A percentile compares a stretch with the other conserved stretches of the same genome.
phyloP scores from a whole-genome alignment of 2,888 invertebrate species.

The Idaea biselata region DNA sequence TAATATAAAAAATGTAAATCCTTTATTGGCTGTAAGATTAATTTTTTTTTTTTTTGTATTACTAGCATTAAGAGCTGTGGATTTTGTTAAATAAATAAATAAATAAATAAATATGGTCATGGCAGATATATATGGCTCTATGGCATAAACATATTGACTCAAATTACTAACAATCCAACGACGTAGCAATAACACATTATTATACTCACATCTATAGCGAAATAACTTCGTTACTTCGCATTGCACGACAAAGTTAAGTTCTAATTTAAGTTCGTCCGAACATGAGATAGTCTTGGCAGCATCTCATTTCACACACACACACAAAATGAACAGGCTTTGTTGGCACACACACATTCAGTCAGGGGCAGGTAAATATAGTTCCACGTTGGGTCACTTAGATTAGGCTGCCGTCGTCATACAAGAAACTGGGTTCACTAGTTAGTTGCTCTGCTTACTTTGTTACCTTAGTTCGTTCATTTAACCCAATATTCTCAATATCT shows the following conservation, averaged over 20 bases:
- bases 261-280: constrained; percentile 1
- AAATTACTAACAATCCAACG: too few species aligned
- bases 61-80: too few species aligned
- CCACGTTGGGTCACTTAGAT: background rate
- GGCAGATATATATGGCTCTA: too few species aligned
- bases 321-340: background rate
- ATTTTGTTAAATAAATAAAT: too few species aligned
- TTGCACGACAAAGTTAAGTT: background rate
- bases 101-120: too few species aligned
- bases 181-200: too few species aligned
- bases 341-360: background rate
- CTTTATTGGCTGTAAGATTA: too few species aligned
- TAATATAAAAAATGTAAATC: too few species aligned
- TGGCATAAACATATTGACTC: too few species aligned
- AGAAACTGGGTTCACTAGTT: background rate
- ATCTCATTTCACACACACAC: background rate
- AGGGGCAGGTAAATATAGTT: background rate
- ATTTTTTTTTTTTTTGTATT: too few species aligned
- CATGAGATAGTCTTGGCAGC: constrained; percentile 1
- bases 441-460: background rate
- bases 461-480: background rate
- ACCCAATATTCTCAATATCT: background rate
- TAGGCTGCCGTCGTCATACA: background rate
- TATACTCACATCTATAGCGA: too few species aligned
- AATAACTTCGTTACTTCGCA: background rate